These are phyloP conservation scores for Acyrthosiphon pisum DNA, from an alignment of 1,140 invertebrate genomes.

Conservation along the genomic window DNA sequence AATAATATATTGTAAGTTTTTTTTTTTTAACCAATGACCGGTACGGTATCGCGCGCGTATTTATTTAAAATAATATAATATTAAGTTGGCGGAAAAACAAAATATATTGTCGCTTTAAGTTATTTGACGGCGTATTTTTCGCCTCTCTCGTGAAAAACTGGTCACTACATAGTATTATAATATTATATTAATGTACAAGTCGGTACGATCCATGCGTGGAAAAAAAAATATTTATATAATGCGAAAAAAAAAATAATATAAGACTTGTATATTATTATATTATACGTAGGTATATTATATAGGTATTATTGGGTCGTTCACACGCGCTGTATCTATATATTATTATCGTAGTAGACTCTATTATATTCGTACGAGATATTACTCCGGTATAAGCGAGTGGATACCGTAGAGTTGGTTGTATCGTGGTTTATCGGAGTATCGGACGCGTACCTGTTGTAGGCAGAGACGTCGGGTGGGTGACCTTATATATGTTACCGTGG, in stretches of 20 bases:
- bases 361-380: slow-evolving; percentile 33
- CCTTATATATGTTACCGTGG: not conserved
- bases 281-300: not conserved
- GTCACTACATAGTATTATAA: not conserved
- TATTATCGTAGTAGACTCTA: not conserved
- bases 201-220: not conserved
- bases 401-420: too few relatives aligned
- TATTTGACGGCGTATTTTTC: not conserved
- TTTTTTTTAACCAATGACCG: not conserved
- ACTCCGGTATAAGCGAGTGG: not conserved
- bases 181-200: not conserved
- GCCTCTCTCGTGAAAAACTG: not conserved
- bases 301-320: not conserved
- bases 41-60: too few relatives aligned
- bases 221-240: not conserved
- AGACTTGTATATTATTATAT: not conserved
- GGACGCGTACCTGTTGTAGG: not conserved
- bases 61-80: too few relatives aligned
- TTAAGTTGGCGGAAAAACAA: too few relatives aligned
- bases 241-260: not conserved
- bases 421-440: not conserved
- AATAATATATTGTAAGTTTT: not conserved
- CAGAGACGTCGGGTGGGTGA: slow-evolving; percentile 45
- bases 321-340: not conserved
- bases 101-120: too few relatives aligned